Percentiles rank a stretch among this genome's conserved stretches.
Evolutionary conservation across 2,888 invertebrate genomes (phyloP).

Genomic region (Didymodactylos carnosus): DNA sequence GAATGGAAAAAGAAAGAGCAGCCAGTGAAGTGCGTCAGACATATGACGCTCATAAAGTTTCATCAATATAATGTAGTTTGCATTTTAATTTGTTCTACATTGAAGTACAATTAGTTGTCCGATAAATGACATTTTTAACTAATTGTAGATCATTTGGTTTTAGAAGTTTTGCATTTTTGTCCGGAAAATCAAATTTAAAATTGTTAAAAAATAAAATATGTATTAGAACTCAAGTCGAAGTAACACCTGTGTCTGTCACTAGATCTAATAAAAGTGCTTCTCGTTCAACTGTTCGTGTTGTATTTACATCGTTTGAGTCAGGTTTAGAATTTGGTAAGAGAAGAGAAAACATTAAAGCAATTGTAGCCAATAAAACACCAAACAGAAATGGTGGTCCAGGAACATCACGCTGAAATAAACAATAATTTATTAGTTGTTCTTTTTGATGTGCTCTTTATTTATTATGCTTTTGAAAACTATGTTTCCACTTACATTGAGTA

Average conservation of each 20-base stretch:
- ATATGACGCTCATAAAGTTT: too few species aligned
- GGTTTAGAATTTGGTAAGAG: background rate
- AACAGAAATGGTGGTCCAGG: slow-evolving; percentile 96
- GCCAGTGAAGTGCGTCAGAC: too few species aligned
- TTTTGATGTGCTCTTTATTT: too few species aligned
- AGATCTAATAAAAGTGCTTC: background rate
- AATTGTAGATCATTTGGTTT: background rate
- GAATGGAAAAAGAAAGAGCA: too few species aligned
- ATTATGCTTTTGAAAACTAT: too few species aligned
- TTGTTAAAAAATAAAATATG: background rate
- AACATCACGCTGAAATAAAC: slow-evolving; percentile 44
- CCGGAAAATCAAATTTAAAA: background rate
- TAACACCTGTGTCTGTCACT: background rate
- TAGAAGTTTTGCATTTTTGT: background rate
- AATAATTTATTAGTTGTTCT: too few species aligned
- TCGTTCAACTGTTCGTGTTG: background rate
- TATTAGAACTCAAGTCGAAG: background rate
- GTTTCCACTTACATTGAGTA: too few species aligned
- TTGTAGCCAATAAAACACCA: slow-evolving; percentile 82
- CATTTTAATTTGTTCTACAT: too few species aligned
- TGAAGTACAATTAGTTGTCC: too few species aligned
- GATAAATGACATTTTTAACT: too few species aligned
- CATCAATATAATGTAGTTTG: too few species aligned
- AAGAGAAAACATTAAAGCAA: slow-evolving; percentile 41
- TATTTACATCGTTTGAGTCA: background rate